phyloP scores from a whole-genome alignment of 2,888 invertebrate genomes.

The Drosophila atroscutellata region DNA sequence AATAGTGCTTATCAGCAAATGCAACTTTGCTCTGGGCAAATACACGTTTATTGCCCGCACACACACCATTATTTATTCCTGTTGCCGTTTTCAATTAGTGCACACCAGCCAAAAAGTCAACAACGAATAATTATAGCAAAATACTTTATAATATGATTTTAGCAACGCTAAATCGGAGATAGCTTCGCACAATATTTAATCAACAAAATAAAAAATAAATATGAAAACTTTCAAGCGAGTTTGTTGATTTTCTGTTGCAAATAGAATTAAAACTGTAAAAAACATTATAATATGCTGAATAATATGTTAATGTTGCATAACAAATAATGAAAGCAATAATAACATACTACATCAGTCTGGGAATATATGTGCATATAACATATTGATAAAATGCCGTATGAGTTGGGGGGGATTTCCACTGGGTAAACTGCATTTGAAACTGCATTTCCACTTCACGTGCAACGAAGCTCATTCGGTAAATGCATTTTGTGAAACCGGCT shows the following conservation, averaged over 20 bases:
- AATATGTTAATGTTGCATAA: conserved; percentile 30
- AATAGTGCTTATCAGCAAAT: conserved; percentile 68
- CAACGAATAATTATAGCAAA: conserved; percentile 38
- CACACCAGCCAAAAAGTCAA: conserved; percentile 55
- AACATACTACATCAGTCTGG: conserved; percentile 4
- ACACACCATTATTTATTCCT: conserved; percentile 46
- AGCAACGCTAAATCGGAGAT: conserved; percentile 31
- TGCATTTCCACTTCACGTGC: conserved; percentile 58
- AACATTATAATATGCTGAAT: conserved; percentile 21
- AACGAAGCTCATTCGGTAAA: conserved; percentile 61
- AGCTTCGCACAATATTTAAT: conserved; percentile 59
- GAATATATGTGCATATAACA: conserved; percentile 7
- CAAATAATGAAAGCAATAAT: conserved; percentile 22
- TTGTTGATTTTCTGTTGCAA: neutral
- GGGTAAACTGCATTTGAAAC: conserved; percentile 35
- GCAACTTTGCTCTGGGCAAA: conserved; percentile 64
- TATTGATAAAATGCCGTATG: conserved; percentile 22
- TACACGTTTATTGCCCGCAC: conserved; percentile 29
- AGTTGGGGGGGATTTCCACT: conserved; percentile 14
- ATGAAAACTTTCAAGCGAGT: neutral
- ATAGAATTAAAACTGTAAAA: conserved; percentile 22
- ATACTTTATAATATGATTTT: conserved; percentile 47
- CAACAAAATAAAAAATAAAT: conserved; percentile 35
- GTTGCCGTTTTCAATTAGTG: conserved; percentile 71
- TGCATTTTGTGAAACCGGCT: conserved; percentile 54